Evolutionary conservation across 2,888 invertebrate genomes (phyloP), one percentile per base, ranked within the genome.

Genomic region (Pterostichus niger): DNA sequence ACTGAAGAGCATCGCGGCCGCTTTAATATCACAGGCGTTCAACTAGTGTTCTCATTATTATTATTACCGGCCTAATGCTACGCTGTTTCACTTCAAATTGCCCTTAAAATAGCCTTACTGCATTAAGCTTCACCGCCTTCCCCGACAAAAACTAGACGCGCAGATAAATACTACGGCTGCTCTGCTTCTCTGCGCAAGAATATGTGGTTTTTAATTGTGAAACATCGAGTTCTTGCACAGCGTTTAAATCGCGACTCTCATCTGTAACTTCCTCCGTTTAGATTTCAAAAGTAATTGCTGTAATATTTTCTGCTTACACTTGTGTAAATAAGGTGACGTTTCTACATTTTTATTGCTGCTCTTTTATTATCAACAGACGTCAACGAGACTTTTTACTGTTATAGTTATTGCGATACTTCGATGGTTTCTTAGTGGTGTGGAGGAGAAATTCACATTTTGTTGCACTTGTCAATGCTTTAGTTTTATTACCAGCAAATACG

Each of bases 31-130:
- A 71, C 44, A 71, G 52, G 35, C 75, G 80, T 35, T 80, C 80
- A 80, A 80, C 80, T 80, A 80, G 80, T 71, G 71, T 80, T 80
- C 71, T 80, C 80, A 61, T 80, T 80, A 80, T 80, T 80, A 80
- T 80, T 80, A 80, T 80, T 80, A 80, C 80, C 61, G 35, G 80
- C 68, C 80, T 80, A 80, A 61, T 52, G 68, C 49, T 68, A 15
- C 61, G 68, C 68, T 80, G 52, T 52, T 80, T 68, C 68, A 80
- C 33, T 68, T 35, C 54, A 61, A 80, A 80, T 68, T 80, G 52
- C 68, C 68, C 71, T 80, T 49, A 68, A 77, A 77, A 59, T 77
- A 77, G 59, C 77, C 77, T 56, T 54, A 77, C 75, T 54, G 52
- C 75, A 75, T 75, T 75, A 75, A 75, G 44, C 33, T 31, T 49